phyloP scores from a whole-genome alignment of 2,888 invertebrate species.

The Megalurothrips usitatus region DNA sequence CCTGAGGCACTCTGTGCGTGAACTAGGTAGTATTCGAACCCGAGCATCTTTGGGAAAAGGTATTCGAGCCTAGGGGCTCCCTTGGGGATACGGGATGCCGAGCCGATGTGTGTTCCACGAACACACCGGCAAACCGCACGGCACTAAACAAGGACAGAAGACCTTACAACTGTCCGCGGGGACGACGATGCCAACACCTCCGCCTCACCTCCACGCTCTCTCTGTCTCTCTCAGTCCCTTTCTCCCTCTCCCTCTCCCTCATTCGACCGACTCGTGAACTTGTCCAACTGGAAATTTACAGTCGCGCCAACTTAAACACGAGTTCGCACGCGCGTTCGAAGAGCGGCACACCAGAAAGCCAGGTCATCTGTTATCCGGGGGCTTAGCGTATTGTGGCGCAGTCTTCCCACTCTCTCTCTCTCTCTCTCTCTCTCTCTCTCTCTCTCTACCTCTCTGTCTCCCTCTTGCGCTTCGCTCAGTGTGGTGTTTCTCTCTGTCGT shows the following conservation, averaged over 20 bases:
- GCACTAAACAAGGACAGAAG: no score
- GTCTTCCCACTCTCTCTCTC: neutral
- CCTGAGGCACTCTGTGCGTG: no score
- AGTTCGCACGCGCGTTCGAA: neutral
- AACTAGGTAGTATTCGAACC: no score
- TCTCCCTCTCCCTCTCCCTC: slow-evolving; percentile 5
- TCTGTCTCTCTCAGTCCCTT: neutral
- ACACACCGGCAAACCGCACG: no score
- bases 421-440: neutral
- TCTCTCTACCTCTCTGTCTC: neutral
- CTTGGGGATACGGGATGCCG: no score
- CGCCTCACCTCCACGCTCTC: neutral
- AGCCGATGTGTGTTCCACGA: no score
- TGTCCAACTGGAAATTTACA: slow-evolving; percentile 19
- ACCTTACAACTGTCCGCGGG: no score
- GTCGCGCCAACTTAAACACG: slow-evolving; percentile 16
- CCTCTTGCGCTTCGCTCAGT: neutral
- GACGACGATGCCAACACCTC: no score
- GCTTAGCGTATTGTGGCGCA: slow-evolving; percentile 2
- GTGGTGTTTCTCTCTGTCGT: neutral
- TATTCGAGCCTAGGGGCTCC: no score
- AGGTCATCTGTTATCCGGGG: neutral
- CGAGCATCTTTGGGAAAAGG: no score
- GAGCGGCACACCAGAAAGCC: neutral
- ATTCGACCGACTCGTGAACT: slow-evolving; percentile 1